A percentile compares a stretch with the other conserved stretches of the same genome.
These are phyloP conservation scores for Polypterus senegalus DNA, from an alignment of 2,113 vertebrate genomes.

Conservation along the genomic window DNA sequence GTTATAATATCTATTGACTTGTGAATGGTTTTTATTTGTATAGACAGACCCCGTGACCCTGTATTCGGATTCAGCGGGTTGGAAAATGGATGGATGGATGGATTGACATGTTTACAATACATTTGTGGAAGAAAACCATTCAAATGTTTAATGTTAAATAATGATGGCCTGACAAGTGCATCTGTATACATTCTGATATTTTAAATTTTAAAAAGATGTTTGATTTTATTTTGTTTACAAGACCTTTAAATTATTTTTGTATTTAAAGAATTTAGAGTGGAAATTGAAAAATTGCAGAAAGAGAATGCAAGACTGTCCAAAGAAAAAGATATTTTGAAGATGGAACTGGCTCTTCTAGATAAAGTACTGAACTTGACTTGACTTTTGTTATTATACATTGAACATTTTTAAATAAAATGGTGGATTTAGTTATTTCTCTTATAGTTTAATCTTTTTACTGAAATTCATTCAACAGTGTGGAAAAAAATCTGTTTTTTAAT, in stretches of 20 bases:
- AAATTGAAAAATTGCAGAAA: conserved; percentile 43
- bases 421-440: no score
- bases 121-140: not conserved
- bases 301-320: conserved; percentile 36
- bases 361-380: conserved; percentile 25
- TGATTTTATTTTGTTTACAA: not conserved
- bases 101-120: not conserved
- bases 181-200: not conserved
- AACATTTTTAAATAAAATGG: no score
- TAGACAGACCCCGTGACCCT: no score
- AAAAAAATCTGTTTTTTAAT: no score
- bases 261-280: conserved; percentile 33
- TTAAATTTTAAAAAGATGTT: not conserved
- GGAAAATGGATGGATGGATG: no score
- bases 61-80: no score
- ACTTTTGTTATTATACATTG: no score
- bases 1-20: no score
- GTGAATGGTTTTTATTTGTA: no score
- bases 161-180: not conserved
- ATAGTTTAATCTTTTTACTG: no score
- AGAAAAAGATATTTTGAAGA: conserved; percentile 37
- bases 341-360: conserved; percentile 39
- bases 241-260: not conserved
- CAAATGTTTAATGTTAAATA: not conserved
- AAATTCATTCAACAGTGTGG: no score